Conservation (phyloP, 2,888 invertebrate species). For the Diachrysia chrysitis region DNA sequence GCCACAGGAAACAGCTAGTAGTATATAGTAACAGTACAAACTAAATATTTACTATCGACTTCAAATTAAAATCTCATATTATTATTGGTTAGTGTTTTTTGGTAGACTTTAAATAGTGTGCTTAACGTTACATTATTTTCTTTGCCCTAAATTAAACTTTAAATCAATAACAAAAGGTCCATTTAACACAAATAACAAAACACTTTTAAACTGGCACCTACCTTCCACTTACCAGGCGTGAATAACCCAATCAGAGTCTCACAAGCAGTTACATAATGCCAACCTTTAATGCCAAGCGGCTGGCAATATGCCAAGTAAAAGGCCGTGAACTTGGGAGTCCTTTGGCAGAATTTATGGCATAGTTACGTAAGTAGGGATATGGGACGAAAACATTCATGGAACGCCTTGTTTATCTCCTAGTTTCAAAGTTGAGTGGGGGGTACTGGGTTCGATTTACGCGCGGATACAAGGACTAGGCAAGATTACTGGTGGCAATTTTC, state of each 20-base stretch:
- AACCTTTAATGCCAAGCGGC: slow-evolving; percentile 47
- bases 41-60: background rate
- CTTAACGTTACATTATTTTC: no score
- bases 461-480: background rate
- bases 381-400: slow-evolving; percentile 50
- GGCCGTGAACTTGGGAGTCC: slow-evolving; percentile 55
- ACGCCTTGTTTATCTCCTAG: slow-evolving; percentile 18
- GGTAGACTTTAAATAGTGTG: no score
- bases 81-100: no score
- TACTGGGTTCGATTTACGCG: background rate
- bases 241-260: slow-evolving; percentile 44
- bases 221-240: slow-evolving; percentile 28
- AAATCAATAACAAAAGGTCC: background rate
- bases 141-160: no score
- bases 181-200: slow-evolving; percentile 19
- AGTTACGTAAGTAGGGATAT: slow-evolving; percentile 50
- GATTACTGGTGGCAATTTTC: background rate
- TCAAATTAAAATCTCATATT: background rate
- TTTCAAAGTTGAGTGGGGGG: slow-evolving; percentile 8
- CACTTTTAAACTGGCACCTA: slow-evolving; percentile 23
- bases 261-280: slow-evolving; percentile 37
- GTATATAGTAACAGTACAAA: no score
- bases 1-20: no score
- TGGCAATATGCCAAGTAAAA: slow-evolving; percentile 51
- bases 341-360: slow-evolving; percentile 50